Evolutionary conservation across 2,113 vertebrate genomes (phyloP).

Genomic region (Gnathonemus echidnorhynchus): DNA sequence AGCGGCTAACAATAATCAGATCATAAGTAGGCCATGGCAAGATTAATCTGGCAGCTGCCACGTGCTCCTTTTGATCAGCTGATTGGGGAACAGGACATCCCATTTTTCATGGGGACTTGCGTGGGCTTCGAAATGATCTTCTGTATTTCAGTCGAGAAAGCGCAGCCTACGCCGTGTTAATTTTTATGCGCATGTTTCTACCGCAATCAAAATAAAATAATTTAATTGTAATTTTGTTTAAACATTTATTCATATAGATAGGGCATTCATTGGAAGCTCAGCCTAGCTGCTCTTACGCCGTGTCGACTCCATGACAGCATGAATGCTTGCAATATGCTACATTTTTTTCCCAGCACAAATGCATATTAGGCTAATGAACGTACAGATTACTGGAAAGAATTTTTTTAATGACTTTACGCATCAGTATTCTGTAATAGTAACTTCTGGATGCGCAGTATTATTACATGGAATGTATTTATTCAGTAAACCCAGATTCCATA

Average conservation of each 20-base stretch:
- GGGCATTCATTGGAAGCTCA: neutral
- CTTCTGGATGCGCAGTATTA: neutral
- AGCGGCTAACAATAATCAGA: neutral
- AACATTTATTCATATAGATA: neutral
- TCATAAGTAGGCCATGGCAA: neutral
- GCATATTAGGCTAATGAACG: neutral
- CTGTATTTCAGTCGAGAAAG: neutral
- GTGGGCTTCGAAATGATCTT: conserved; percentile 5
- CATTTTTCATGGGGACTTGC: neutral
- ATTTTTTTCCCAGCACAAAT: neutral
- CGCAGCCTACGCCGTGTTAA: neutral
- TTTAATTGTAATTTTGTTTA: neutral
- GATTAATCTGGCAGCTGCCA: neutral
- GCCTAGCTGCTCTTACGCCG: neutral
- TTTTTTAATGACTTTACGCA: neutral
- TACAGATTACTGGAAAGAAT: neutral
- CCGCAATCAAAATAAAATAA: neutral
- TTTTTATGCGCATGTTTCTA: neutral
- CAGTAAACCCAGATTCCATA: neutral
- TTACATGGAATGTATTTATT: neutral
- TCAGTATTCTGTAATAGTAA: neutral
- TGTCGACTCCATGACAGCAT: neutral
- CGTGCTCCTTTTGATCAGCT: neutral
- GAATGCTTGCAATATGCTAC: neutral
- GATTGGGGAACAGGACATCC: neutral